A percentile compares a stretch with the other conserved stretches of the same genome.
These are phyloP conservation scores for Tapirus terrestris DNA, from an alignment of 2,113 vertebrate species.

Conservation along the genomic window DNA sequence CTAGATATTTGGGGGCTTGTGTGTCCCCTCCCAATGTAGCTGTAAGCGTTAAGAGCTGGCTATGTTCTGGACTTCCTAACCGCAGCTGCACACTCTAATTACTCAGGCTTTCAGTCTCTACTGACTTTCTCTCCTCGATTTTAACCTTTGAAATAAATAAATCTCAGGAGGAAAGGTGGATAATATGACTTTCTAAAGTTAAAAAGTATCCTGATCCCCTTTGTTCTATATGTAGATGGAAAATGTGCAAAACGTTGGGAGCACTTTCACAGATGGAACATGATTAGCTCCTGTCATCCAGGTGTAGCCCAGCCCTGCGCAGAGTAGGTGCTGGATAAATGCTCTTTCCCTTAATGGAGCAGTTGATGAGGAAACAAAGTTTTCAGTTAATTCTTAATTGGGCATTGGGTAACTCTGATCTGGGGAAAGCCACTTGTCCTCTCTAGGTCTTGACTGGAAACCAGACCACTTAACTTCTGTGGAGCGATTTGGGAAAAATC, in stretches of 20 bases:
- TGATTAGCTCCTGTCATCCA: background rate
- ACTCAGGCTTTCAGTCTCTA: background rate
- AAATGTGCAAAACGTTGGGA: background rate
- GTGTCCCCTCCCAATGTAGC: background rate
- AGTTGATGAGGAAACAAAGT: background rate
- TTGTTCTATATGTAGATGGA: background rate
- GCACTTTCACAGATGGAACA: background rate
- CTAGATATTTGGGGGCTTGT: background rate
- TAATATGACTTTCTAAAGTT: background rate
- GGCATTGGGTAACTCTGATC: background rate
- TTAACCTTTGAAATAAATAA: background rate
- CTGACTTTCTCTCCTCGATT: background rate
- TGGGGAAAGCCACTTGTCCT: background rate
- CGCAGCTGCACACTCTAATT: background rate
- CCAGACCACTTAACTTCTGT: background rate
- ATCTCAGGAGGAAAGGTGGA: background rate
- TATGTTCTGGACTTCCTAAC: background rate
- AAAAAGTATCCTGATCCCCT: background rate
- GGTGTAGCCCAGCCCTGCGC: background rate
- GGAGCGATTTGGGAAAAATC: background rate
- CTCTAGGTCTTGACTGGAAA: background rate
- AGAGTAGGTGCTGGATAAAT: background rate
- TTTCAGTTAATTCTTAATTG: background rate
- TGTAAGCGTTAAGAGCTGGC: background rate
- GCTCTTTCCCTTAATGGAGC: background rate